Evolutionary conservation across 2,888 invertebrate species (phyloP).

Genomic region (Coelogynopora nodosa): DNA sequence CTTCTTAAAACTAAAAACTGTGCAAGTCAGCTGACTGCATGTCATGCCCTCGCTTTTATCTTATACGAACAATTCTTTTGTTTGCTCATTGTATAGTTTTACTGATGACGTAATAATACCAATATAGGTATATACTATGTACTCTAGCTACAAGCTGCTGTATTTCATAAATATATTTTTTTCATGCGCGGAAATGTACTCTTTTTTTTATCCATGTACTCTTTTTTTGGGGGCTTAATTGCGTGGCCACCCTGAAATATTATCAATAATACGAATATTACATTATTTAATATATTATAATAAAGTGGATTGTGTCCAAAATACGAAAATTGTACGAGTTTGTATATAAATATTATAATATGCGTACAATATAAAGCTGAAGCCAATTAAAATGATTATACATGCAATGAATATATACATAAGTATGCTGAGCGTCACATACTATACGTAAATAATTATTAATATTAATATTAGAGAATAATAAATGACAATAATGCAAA

Average conservation of each 20-base stretch:
- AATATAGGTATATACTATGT: background rate
- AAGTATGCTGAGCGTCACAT: no score
- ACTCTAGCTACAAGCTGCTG: background rate
- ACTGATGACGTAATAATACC: background rate
- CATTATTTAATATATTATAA: no score
- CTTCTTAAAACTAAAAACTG: background rate
- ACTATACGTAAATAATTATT: no score
- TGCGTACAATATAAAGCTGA: no score
- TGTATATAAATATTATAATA: no score
- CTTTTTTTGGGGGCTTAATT: conserved; percentile 12
- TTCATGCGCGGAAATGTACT: conserved; percentile 21
- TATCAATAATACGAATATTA: background rate
- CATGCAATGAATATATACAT: no score
- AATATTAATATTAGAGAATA: no score
- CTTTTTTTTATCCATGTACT: conserved; percentile 18
- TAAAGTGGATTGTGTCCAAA: no score
- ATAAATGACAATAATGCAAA: no score
- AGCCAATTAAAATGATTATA: no score
- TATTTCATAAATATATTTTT: conserved; percentile 1
- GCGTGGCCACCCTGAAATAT: background rate
- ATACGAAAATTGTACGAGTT: no score
- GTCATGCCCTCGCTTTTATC: background rate
- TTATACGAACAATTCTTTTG: background rate
- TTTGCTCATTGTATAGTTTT: background rate
- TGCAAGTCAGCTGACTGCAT: background rate